A percentile compares a stretch with the other conserved stretches of the same genome.
Conservation (phyloP, 1,140 invertebrate genomes). For the Asobara japonica region DNA sequence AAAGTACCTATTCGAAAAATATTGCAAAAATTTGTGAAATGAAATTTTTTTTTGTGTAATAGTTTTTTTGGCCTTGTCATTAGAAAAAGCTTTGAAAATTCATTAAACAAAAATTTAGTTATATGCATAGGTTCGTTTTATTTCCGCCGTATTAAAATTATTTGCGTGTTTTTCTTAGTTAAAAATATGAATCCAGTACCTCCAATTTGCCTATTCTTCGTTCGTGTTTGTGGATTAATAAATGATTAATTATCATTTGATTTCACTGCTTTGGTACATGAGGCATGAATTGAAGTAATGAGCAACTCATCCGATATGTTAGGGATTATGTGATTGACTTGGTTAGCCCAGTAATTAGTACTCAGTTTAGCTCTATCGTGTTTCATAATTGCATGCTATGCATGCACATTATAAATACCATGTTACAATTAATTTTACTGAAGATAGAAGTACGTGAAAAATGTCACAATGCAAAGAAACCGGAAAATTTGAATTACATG, state of each 20-base stretch:
- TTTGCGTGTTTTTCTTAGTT: neutral
- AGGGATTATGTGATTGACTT: neutral
- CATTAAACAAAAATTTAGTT: no score
- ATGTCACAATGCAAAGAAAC: no score
- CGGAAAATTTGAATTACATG: no score
- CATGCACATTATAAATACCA: constrained; percentile 26
- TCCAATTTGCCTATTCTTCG: neutral
- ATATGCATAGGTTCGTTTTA: no score
- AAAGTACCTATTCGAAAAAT: no score
- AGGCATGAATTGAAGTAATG: neutral
- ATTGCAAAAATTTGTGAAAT: neutral
- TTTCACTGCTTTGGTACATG: neutral
- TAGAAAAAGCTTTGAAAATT: no score
- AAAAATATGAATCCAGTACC: neutral
- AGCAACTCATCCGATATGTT: neutral
- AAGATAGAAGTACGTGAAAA: no score
- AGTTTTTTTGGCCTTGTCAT: neutral
- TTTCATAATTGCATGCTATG: constrained; percentile 18
- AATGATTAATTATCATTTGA: neutral
- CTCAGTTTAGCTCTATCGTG: neutral
- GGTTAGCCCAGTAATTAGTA: neutral
- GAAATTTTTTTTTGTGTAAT: neutral
- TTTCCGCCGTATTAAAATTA: no score
- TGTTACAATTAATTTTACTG: no score
- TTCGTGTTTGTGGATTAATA: neutral